A percentile compares a stretch with the other conserved stretches of the same genome.
Evolutionary conservation across 2,113 vertebrate species (phyloP).

Genomic region (Campylomormyrus tamandua): DNA sequence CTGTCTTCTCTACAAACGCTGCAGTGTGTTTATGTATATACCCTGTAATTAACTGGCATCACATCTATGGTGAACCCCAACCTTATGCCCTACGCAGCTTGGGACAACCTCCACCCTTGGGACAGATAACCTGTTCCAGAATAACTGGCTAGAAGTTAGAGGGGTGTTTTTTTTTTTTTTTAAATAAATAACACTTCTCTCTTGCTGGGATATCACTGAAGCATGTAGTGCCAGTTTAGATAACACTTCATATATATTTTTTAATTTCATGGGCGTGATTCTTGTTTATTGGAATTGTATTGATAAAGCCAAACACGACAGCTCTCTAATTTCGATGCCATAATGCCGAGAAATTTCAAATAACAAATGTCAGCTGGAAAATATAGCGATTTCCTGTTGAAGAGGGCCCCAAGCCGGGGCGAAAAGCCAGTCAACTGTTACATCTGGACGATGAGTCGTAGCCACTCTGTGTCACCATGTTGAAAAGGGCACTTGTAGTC

Average conservation of each 20-base stretch:
- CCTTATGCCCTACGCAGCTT: background rate
- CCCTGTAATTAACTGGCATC: background rate
- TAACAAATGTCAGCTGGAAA: background rate
- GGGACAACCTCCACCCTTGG: background rate
- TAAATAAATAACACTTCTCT: background rate
- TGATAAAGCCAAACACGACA: background rate
- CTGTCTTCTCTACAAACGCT: background rate
- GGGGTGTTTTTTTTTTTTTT: background rate
- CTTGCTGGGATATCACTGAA: background rate
- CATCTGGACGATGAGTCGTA: background rate
- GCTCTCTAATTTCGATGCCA: background rate
- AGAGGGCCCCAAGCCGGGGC: background rate
- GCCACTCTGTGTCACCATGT: background rate
- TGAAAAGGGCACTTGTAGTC: slow-evolving; percentile 11
- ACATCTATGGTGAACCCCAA: background rate
- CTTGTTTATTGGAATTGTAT: background rate
- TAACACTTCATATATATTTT: background rate
- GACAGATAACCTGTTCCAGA: background rate
- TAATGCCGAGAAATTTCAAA: background rate
- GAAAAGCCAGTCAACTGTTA: background rate
- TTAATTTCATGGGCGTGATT: background rate
- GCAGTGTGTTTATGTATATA: background rate
- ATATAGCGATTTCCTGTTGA: background rate
- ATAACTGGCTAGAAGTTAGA: background rate
- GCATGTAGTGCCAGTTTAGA: background rate